Percentiles rank a stretch among this genome's conserved stretches.
Conservation (phyloP, 2,113 vertebrate species). For the Bufo gargarizans region DNA sequence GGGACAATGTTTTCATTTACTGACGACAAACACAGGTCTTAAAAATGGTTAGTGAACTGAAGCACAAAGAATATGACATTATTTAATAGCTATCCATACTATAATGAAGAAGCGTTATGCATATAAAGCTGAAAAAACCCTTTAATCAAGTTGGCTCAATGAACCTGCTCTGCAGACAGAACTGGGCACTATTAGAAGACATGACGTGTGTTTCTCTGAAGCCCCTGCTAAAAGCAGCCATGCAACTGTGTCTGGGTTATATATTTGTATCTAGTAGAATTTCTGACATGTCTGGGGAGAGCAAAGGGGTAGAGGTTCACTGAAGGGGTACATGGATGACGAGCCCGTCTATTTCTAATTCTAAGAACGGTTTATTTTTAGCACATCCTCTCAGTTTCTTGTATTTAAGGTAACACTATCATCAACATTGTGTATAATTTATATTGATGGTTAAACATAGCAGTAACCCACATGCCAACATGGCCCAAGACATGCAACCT, state of each 20-base stretch:
- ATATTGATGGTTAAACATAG: slow-evolving; percentile 14
- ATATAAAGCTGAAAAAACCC: background rate
- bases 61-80: background rate
- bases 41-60: background rate
- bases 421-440: slow-evolving; percentile 33
- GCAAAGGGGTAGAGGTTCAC: slow-evolving; percentile 40
- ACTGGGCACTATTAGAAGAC: background rate
- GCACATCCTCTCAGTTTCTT: background rate
- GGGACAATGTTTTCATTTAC: background rate
- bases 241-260: slow-evolving; percentile 45
- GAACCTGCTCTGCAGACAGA: slow-evolving; percentile 17
- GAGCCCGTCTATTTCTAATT: slow-evolving; percentile 15
- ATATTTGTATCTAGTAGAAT: slow-evolving; percentile 53
- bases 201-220: background rate
- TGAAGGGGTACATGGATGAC: background rate
- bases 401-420: slow-evolving; percentile 22
- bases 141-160: background rate
- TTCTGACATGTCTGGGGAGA: slow-evolving; percentile 40
- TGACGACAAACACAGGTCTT: background rate
- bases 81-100: background rate
- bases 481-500: background rate
- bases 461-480: background rate
- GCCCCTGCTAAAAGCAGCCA: background rate
- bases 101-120: background rate
- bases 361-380: slow-evolving; percentile 14